A percentile compares a stretch with the other conserved stretches of the same genome.
Evolutionary conservation across 2,888 invertebrate genomes (phyloP).

Genomic region (Ennomos fuscantarius): DNA sequence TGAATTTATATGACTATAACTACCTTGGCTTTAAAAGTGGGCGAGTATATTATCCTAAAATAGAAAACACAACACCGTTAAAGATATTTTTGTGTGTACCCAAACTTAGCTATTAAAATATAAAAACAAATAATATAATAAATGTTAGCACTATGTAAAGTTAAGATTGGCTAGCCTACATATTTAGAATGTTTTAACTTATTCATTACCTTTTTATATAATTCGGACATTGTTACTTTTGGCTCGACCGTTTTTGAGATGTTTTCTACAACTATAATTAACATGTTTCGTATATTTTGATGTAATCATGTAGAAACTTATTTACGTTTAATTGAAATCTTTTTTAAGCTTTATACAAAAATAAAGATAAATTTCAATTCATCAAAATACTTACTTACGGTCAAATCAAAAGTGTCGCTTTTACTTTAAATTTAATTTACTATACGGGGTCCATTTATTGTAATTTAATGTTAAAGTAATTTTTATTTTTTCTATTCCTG

Average conservation of each 20-base stretch:
- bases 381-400: background rate
- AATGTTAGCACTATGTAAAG: slow-evolving; percentile 57
- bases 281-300: background rate
- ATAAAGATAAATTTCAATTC: background rate
- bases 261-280: background rate
- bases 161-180: slow-evolving; percentile 54
- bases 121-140: slow-evolving; percentile 50
- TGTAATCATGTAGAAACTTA: background rate
- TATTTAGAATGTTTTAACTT: slow-evolving; percentile 44
- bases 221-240: slow-evolving; percentile 41
- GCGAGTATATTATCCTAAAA: too few species aligned
- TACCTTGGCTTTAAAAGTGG: too few species aligned
- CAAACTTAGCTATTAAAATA: slow-evolving; percentile 41
- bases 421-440: slow-evolving; percentile 22
- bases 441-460: slow-evolving; percentile 30
- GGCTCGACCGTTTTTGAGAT: slow-evolving; percentile 29
- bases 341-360: background rate
- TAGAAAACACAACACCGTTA: background rate
- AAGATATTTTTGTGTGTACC: slow-evolving; percentile 35
- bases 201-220: slow-evolving; percentile 37
- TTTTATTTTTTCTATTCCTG: slow-evolving; percentile 15
- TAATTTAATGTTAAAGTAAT: slow-evolving; percentile 14
- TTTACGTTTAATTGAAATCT: too few species aligned
- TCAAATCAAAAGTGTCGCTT: slow-evolving; percentile 19
- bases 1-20: too few species aligned